Evolutionary conservation across 1,140 invertebrate species (phyloP), one percentile per base, ranked within the genome.

Genomic region (Ips nitidus): DNA sequence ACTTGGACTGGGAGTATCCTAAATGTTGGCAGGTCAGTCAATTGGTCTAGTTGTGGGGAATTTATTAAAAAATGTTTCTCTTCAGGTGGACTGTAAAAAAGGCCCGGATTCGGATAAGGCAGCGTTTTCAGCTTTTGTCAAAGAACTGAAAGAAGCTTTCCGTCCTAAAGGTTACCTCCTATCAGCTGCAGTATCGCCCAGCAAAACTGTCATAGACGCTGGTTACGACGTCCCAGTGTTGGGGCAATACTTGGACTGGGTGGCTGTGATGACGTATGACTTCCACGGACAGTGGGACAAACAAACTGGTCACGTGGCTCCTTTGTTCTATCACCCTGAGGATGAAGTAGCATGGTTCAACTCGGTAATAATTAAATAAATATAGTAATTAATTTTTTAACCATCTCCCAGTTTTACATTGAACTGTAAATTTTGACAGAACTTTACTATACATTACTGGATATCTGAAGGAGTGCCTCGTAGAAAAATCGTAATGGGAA

Each of bases 1-100:
- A 95, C 79, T 80, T 95, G 39, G 94, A 95, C 78, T 96, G 93
- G 93, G 93, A 95, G 77, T 96, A 95, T 82, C 94, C 94, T 1
- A 92, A 91, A 70, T 96, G 94, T 77, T 95, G 93, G 93, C 93
- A 95, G 83, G 91, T 91, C 74, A 70, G 74, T 36, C 7, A 55
- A 68, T 3, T 55, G 4, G 2, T 2, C 36, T 56, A 50, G 22
- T 7, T 50, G 22, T 50, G 7, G 2, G 47, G 47, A 8, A 22
- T 1, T 50, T 22, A 22, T 22, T 22, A 22, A 22, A 22, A 22
- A 22, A 22, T 22, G 22, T 22, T 22, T 22, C 22, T 22, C 22
- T 40, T 5, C 45, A 70, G 69, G 76, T 79, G 1, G 90, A 94
- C 71, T 95, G 93, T 75, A 89, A 89, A 1, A 91, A 92, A 78